Conservation (phyloP, 2,797 vertebrate genomes). For the Gobio occitaniae region DNA sequence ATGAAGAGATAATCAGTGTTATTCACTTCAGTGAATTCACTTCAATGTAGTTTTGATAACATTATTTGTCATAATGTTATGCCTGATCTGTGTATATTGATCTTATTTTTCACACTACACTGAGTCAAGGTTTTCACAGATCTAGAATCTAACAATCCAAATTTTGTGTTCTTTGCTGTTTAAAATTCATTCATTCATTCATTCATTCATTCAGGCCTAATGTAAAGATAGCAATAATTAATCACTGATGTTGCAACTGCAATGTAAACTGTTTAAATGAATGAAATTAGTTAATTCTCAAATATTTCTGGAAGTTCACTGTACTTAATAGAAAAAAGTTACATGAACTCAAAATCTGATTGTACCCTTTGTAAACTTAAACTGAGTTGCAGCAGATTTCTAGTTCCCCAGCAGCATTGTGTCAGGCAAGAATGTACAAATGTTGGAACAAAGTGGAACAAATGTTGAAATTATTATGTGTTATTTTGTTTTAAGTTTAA, state of each 20-base stretch:
- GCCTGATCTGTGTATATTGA: neutral
- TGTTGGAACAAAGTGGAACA: neutral
- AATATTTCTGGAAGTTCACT: neutral
- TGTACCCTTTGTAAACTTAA: neutral
- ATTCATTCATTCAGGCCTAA: conserved; percentile 1
- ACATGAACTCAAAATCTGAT: neutral
- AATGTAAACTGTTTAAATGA: neutral
- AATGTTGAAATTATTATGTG: neutral
- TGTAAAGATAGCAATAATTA: neutral
- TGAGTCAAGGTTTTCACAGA: neutral
- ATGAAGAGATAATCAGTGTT: too few species aligned
- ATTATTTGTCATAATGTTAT: too few species aligned
- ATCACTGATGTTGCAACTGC: neutral
- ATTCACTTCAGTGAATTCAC: too few species aligned
- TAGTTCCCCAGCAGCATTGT: neutral
- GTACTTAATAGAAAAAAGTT: neutral
- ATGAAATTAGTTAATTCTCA: neutral
- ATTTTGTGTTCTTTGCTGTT: neutral
- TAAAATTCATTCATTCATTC: neutral
- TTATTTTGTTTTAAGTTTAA: neutral
- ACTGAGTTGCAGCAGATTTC: neutral
- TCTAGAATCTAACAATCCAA: neutral
- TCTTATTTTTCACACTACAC: neutral
- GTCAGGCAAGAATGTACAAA: neutral
- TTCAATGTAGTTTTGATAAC: too few species aligned